A percentile compares a stretch with the other conserved stretches of the same genome.
phyloP scores from a whole-genome alignment of 2,888 invertebrate species.

The Gortyna flavago region DNA sequence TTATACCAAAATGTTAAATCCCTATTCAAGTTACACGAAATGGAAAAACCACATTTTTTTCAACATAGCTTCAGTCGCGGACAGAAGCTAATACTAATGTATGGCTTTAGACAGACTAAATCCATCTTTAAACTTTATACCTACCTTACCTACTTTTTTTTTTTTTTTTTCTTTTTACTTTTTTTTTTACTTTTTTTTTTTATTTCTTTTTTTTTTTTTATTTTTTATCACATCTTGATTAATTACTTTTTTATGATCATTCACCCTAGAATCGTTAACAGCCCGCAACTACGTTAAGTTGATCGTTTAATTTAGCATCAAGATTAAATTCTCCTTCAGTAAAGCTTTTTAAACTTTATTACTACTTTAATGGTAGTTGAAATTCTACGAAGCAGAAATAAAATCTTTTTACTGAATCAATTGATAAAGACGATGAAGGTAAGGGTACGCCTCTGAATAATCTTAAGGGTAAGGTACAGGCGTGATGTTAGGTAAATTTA shows the following conservation, averaged over 20 bases:
- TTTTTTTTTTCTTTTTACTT: too few relatives aligned
- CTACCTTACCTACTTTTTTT: too few relatives aligned
- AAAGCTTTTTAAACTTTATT: slow-evolving; percentile 1
- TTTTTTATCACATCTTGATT: background rate
- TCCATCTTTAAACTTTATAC: background rate
- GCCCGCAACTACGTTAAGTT: background rate
- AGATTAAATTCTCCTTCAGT: slow-evolving; percentile 1
- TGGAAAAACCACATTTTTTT: too few relatives aligned
- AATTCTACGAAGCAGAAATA: too few relatives aligned
- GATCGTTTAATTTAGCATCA: slow-evolving; percentile 3
- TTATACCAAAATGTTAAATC: too few relatives aligned
- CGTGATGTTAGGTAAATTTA: background rate
- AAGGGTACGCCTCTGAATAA: background rate
- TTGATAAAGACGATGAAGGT: background rate
- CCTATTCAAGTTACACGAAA: too few relatives aligned
- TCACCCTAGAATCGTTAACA: background rate
- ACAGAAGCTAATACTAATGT: too few relatives aligned
- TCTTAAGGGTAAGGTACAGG: background rate
- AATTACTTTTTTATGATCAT: slow-evolving; percentile 5
- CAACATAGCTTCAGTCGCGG: too few relatives aligned
- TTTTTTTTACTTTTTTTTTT: too few relatives aligned
- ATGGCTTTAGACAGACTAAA: background rate
- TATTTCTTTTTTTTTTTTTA: too few relatives aligned
- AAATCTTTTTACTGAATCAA: background rate
- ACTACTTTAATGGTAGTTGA: background rate